Base-by-base conservation (phyloP, 2,797 vertebrate genomes). In the Pterois miles region DNA sequence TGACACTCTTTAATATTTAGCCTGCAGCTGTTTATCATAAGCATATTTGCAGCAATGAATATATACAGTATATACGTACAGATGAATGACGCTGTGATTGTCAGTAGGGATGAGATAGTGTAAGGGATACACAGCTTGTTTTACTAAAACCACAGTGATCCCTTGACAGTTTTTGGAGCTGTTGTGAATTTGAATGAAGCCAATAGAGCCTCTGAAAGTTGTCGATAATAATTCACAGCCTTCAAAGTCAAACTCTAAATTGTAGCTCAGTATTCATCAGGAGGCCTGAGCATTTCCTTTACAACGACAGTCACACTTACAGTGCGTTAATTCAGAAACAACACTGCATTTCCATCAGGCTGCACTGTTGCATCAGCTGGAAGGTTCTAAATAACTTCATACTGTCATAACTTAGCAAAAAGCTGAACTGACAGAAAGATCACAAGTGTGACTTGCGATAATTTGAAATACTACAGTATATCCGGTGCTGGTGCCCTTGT, bases 1-100 rank as follows among this genome's bases (percentile, higher is more conserved):
- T 82, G 70, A 80, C 73, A 43, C 20, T 36, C 8, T 31, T 54
- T 57, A 46, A 81, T 76, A 77, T 77, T 74, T 57, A 50, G 33
- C 25, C 56, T 27, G 48, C 65, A 69, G 70, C 66, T 82, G 57
- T 64, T 80, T 63, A 54, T 63, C 38, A 48, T 52, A n/a, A 69
- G 77, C 10, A n/a, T 40, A 53, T 75, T 68, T 36, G 16, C 69
- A 23, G 16, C 10, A 53, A 13, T 71, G n/a, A 34, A 50, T 74
- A 23, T 12, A 23, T 33, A 65, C 34, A 59, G 60, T 43, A 29
- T 22, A 20, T 46, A 46, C 43, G 8, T 2, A 8, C 58, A 48
- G 38, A 16, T 29, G 25, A 46, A 57, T 52, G 38, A 46, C 12
- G 5, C 12, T 46, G 22, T 40, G 14, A 53, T 16, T 27, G 29